phyloP scores from a whole-genome alignment of 37 sponge, comb jelly and placozoan species.

The Amphimedon queenslandica region DNA sequence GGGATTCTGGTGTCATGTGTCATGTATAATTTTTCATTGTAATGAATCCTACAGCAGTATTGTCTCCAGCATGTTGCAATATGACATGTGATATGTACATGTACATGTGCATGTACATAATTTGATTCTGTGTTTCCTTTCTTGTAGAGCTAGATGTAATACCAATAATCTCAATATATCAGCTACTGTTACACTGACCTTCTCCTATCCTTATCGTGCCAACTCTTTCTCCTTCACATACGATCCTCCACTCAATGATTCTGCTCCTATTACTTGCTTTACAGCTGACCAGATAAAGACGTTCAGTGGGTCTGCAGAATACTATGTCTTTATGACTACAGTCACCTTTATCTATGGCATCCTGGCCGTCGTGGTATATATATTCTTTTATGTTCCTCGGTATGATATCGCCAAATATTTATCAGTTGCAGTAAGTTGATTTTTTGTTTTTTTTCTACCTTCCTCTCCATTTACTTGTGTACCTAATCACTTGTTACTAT shows the following conservation, averaged over 20 bases:
- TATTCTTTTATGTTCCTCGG: slow-evolving; percentile 37
- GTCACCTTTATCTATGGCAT: slow-evolving; percentile 62
- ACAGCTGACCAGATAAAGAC: not conserved
- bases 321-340: slow-evolving; percentile 71
- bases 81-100: too few relatives aligned
- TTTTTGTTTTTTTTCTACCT: not conserved
- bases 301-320: slow-evolving; percentile 40
- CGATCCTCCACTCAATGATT: not conserved
- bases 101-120: not conserved
- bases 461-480: not conserved
- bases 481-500: not conserved
- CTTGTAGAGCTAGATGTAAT: not conserved
- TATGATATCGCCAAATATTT: slow-evolving; percentile 32
- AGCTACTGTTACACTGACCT: slow-evolving; percentile 6
- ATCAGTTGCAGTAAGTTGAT: slow-evolving; percentile 31
- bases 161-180: not conserved
- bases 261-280: not conserved
- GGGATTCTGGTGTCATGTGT: too few relatives aligned
- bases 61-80: too few relatives aligned
- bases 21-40: too few relatives aligned
- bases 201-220: slow-evolving; percentile 11
- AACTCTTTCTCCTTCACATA: not conserved
- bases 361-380: slow-evolving; percentile 38
- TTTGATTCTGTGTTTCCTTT: not conserved
- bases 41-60: too few relatives aligned